Percentiles rank a stretch among this genome's conserved stretches.
Evolutionary conservation across 2,888 invertebrate species (phyloP).

Genomic region (Dryomyza anilis): DNA sequence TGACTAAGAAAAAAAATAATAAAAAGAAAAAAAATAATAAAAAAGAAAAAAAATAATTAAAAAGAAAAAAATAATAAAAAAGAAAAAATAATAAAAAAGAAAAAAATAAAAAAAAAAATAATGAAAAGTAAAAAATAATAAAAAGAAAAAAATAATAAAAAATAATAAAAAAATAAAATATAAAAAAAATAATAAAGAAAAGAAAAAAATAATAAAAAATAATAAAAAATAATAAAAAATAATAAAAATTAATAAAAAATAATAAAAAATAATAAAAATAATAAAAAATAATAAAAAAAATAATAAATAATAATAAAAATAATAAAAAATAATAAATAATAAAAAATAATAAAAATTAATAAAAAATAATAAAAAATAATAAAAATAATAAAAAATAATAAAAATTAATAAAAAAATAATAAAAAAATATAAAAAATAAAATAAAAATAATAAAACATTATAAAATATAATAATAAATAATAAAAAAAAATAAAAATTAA

Average conservation of each 20-base stretch:
- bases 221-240: neutral
- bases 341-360: neutral
- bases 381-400: neutral
- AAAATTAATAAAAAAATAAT: neutral
- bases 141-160: too few species aligned
- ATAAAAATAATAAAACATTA: neutral
- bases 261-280: neutral
- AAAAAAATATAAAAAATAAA: neutral
- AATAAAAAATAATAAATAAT: neutral
- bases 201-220: too few species aligned
- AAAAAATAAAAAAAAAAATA: neutral
- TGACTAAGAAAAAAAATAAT: neutral
- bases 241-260: neutral
- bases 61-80: neutral
- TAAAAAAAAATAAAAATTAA: neutral
- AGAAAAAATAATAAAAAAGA: neutral
- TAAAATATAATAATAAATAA: neutral
- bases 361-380: neutral
- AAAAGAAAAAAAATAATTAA: neutral
- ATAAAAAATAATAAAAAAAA: neutral
- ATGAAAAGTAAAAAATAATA: too few species aligned
- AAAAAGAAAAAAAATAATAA: neutral
- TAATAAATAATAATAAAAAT: neutral
- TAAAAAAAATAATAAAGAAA: neutral
- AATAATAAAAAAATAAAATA: neutral